Base-by-base conservation (phyloP, 30 jellyfish, hydroid and myxozoan genomes). In the Clytia hemisphaerica region DNA sequence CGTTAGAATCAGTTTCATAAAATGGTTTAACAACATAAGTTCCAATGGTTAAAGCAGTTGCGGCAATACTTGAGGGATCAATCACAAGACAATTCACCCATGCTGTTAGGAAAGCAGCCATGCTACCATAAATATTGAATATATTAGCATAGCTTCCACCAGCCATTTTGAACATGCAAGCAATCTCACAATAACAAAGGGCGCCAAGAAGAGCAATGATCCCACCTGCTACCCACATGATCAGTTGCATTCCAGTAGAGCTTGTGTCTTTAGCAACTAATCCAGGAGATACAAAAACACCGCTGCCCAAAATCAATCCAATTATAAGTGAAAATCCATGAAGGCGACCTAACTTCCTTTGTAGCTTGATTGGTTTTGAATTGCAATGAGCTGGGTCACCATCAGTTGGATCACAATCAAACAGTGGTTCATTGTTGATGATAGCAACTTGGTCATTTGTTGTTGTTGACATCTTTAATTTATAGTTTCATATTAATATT, bases 321-420 rank as follows among this genome's bases (percentile, higher is more conserved):
- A 75, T 72, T 35, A 75, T 59, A 72, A 48, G 62, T 37, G 67
- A 72, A 32, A 75, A 61, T 2, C 78, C 87, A 30, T 75, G 87
- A 28, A 32, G 15, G 60, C 31, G 62, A 42, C 78, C 73, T 22
- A 75, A 61, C 25, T 72, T 75, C 53, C 45, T 59, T 2, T 35
- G 32, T 14, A 75, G 78, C 31, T 40, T n/a, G n/a, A n/a, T n/a
- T n/a, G n/a, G n/a, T n/a, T n/a, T n/a, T n/a, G n/a, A n/a, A n/a
- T n/a, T n/a, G n/a, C n/a, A n/a, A n/a, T n/a, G n/a, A n/a, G n/a
- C n/a, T n/a, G n/a, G n/a, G n/a, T n/a, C n/a, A n/a, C n/a, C n/a
- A n/a, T n/a, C n/a, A n/a, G n/a, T n/a, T n/a, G n/a, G n/a, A n/a
- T n/a, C n/a, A n/a, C n/a, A n/a, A n/a, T n/a, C n/a, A n/a, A n/a